Percentiles rank a stretch among this genome's conserved stretches.
phyloP scores from a whole-genome alignment of 2,888 invertebrate genomes.

The Plusia festucae region DNA sequence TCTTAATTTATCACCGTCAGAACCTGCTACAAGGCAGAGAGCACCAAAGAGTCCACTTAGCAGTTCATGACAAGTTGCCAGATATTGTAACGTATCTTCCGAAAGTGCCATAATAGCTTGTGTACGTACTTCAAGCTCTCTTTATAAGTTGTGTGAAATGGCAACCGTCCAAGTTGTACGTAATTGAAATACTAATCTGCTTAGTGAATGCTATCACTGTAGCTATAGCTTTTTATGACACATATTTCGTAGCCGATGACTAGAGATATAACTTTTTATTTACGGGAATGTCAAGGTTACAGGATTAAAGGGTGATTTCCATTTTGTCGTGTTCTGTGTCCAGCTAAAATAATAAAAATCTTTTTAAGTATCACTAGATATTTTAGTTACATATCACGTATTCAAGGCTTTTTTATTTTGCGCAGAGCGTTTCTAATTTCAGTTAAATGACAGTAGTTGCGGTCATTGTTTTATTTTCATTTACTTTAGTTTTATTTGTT shows the following conservation, averaged over 20 bases:
- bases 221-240: constrained; percentile 24
- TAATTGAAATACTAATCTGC: constrained; percentile 53
- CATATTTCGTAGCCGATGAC: background rate
- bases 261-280: background rate
- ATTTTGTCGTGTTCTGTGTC: too few species aligned
- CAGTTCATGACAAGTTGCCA: constrained; percentile 33
- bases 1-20: too few species aligned
- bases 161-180: constrained; percentile 49
- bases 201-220: constrained; percentile 35
- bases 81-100: constrained; percentile 28
- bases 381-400: too few species aligned
- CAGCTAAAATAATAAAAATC: too few species aligned
- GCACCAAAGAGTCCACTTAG: constrained; percentile 11
- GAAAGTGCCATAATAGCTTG: constrained; percentile 24
- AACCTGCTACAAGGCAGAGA: background rate
- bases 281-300: too few species aligned
- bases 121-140: constrained; percentile 19
- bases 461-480: too few species aligned
- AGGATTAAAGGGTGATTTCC: too few species aligned
- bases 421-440: too few species aligned
- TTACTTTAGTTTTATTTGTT: too few species aligned
- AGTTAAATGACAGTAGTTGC: too few species aligned
- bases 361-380: too few species aligned
- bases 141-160: constrained; percentile 47
- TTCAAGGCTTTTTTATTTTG: too few species aligned